A percentile compares a stretch with the other conserved stretches of the same genome.
Evolutionary conservation across 2,113 vertebrate species (phyloP).

Genomic region (Cottus gobio): DNA sequence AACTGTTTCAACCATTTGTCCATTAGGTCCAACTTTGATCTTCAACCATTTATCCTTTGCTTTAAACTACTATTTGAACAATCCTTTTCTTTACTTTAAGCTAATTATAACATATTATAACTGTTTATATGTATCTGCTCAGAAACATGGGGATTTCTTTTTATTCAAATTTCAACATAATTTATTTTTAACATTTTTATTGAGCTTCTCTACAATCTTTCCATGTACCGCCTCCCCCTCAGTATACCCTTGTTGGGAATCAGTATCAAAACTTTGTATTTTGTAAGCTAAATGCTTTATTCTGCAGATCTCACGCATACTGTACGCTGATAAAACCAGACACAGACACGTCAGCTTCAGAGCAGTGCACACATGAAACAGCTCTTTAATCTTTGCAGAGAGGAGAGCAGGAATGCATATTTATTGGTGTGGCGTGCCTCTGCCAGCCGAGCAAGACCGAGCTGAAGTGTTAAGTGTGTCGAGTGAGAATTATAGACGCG

Average conservation of each 20-base stretch:
- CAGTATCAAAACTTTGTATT: background rate
- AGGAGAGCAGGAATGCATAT: constrained; percentile 70
- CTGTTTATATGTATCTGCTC: background rate
- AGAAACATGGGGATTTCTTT: background rate
- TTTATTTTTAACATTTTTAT: background rate
- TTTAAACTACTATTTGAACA: background rate
- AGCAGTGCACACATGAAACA: constrained; percentile 33
- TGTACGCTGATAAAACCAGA: constrained; percentile 41
- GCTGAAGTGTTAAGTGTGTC: constrained; percentile 65
- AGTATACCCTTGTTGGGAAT: background rate
- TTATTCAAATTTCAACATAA: background rate
- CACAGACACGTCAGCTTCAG: constrained; percentile 42
- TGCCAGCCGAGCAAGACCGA: constrained; percentile 64
- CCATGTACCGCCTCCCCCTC: background rate
- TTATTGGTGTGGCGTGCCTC: constrained; percentile 72
- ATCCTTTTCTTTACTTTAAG: background rate
- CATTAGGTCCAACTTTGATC: background rate
- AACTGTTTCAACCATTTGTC: background rate
- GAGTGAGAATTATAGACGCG: constrained; percentile 67
- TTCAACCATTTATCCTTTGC: background rate
- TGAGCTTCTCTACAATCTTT: background rate
- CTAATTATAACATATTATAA: background rate
- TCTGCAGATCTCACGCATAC: constrained; percentile 7
- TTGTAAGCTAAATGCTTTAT: background rate
- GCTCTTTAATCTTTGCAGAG: constrained; percentile 62